Base-by-base conservation (phyloP, 2,888 invertebrate genomes). In the Brachypalpus laphriformis region DNA sequence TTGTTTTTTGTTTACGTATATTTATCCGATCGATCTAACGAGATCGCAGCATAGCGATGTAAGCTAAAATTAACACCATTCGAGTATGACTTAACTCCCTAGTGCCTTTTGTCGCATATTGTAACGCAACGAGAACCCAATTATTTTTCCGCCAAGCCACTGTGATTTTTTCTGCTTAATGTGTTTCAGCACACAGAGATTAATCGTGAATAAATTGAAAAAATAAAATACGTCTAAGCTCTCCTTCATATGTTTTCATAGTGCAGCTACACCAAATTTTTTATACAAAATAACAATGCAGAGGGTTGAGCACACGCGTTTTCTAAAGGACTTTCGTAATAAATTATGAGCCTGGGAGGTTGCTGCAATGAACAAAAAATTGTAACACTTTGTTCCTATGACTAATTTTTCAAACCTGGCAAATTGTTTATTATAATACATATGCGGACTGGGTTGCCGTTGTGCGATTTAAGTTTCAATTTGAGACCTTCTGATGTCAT, bases 41-140 rank as follows among this genome's bases (percentile, higher is more conserved):
- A 70, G 68, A 74, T 82, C 34, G 45, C 16, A 65, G 40, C 56
- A 57, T 16, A 6, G 25, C 70, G 63, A 54, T 75, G 68, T 78
- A 47, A 83, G 78, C 49, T 61, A 80, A 83, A 83, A 83, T 83
- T 83, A 78, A 83, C 83, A 83, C 74, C 63, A 59, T 51, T 49
- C 22, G 45, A 47, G 40, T 66, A 59, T 70, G 56, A 56, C 74
- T 25, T 18, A 57, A 65, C 18, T 72, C 61, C 22, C 16, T 40
- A n/a, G 54, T 54, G 66, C 7, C 49, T 77, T 76, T 82, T 83
- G 78, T 78, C 74, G 42, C 74, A 28, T 37, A 68, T 28, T 74
- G 54, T 63, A 82, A 59, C 42, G 68, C 68, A 74, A 70, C 83
- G 42, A 63, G 78, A 51, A 45, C 45, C 37, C 78, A 75, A 80